Evolutionary conservation across 2,797 vertebrate genomes (phyloP).

Genomic region (Babyrousa celebensis): DNA sequence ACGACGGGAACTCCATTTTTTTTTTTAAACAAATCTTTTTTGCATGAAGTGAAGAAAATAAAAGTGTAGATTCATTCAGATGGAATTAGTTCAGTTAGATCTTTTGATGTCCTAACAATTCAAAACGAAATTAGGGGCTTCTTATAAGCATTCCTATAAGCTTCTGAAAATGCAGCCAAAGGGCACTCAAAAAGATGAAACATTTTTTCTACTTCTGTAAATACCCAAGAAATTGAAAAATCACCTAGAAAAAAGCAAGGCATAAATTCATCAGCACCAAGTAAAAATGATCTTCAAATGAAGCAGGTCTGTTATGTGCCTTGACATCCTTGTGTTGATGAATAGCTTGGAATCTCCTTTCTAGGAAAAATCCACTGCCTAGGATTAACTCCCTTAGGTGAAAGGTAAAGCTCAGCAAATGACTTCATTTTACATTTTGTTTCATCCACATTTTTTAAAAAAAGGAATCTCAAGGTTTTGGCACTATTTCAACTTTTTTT

Average conservation of each 20-base stretch:
- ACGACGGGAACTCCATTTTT: too few species aligned
- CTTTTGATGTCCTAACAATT: slow-evolving; percentile 50
- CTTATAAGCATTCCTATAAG: not conserved
- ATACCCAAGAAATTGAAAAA: slow-evolving; percentile 64
- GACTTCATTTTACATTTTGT: slow-evolving; percentile 36
- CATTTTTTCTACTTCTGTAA: slow-evolving; percentile 65
- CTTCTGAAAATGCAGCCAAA: slow-evolving; percentile 40
- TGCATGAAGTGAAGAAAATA: slow-evolving; percentile 51
- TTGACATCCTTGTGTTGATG: not conserved
- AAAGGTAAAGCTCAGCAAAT: slow-evolving; percentile 62
- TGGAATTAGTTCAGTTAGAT: not conserved
- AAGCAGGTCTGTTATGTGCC: not conserved
- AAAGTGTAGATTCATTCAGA: not conserved
- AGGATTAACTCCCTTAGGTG: not conserved
- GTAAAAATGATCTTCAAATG: slow-evolving; percentile 53
- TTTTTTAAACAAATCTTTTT: not conserved
- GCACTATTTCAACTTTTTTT: slow-evolving; percentile 56
- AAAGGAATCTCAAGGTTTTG: slow-evolving; percentile 47
- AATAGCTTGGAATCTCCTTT: not conserved
- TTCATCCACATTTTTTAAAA: not conserved
- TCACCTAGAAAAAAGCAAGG: slow-evolving; percentile 62
- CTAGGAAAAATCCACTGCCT: slow-evolving; percentile 30
- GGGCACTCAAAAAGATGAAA: slow-evolving; percentile 49
- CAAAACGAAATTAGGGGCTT: slow-evolving; percentile 9
- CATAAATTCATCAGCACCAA: slow-evolving; percentile 73